A percentile compares a stretch with the other conserved stretches of the same genome.
phyloP scores from a whole-genome alignment of 2,888 invertebrate species.

The Cremastobaeus sp. region DNA sequence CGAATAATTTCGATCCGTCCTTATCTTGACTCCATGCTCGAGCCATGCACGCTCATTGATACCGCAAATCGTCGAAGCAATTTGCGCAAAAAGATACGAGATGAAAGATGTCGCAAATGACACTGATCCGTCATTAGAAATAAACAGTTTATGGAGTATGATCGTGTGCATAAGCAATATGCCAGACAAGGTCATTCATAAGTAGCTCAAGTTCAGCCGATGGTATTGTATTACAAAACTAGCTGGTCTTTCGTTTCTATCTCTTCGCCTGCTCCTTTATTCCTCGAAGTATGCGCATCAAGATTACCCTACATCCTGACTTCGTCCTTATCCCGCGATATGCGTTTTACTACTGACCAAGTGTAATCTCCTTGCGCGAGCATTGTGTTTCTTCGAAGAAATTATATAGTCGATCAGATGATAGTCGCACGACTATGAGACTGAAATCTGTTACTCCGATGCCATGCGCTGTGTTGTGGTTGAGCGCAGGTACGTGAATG shows the following conservation, averaged over 20 bases:
- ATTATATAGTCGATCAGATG: constrained; percentile 21
- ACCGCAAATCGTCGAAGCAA: no score
- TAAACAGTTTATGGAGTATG: constrained; percentile 52
- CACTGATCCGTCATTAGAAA: constrained; percentile 40
- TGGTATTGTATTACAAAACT: constrained; percentile 71
- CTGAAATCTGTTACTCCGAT: no score
- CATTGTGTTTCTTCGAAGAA: constrained; percentile 33
- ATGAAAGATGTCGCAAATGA: not conserved
- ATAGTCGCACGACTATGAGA: constrained; percentile 17
- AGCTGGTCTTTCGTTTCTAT: constrained; percentile 62
- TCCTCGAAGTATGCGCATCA: constrained; percentile 24
- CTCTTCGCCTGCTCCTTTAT: constrained; percentile 56
- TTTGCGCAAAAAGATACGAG: constrained; percentile 4
- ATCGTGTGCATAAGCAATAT: constrained; percentile 47
- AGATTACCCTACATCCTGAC: constrained; percentile 40
- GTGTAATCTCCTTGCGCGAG: constrained; percentile 7
- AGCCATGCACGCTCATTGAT: no score
- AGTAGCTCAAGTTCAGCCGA: constrained; percentile 76
- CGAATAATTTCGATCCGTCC: no score
- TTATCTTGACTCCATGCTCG: no score
- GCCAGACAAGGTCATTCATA: constrained; percentile 73
- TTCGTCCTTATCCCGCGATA: constrained; percentile 33
- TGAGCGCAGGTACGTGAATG: no score
- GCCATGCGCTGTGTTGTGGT: no score
- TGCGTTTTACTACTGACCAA: constrained; percentile 42